Evolutionary conservation across 2,113 vertebrate species (phyloP), one percentile per base, ranked within the genome.

Genomic region (Leptobrachium ailaonicum): DNA sequence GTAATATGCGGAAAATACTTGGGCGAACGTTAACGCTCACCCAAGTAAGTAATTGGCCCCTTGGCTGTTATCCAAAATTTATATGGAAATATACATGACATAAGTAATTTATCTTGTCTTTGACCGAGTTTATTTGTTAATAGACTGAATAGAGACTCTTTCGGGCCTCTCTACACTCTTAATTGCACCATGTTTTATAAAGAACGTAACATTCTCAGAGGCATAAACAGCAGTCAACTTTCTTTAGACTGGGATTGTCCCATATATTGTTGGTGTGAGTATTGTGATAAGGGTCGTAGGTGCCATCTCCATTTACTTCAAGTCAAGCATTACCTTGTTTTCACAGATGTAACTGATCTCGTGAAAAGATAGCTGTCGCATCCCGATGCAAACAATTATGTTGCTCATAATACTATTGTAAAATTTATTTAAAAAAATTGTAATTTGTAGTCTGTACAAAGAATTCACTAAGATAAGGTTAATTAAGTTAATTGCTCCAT

Each of bases 401-500:
- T 60, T 50, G 63, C 32, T 14, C 68, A n/a, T 56, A 68, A 44
- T 42, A 69, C 44, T 42, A 32, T 41, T 6, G 20, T 54, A 76
- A 81, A 80, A 32, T 32, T 32, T 32, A 32, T 32, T 32, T 32
- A 44, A 41, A 62, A 44, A 62, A 75, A 71, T 43, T 79, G 2
- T 64, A 83, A 84, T 67, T 14, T 67, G 7, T 62, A 44, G 60
- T 71, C 75, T 78, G 66, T 76, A 88, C 62, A 82, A 90, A 88
- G 86, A 73, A 87, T 84, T 79, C 86, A 83, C 82, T 88, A 86
- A 88, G 20, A 32, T 32, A 32, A 32, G 20, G 86, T 92, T 92
- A 92, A 89, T 90, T 91, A 90, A 83, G 89, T 87, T 85, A 92
- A 88, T 83, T 82, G 58, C 80, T 88, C 82, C 83, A 86, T 84